Conservation (phyloP, 2,888 invertebrate genomes). For the Drosophila neutralis region DNA sequence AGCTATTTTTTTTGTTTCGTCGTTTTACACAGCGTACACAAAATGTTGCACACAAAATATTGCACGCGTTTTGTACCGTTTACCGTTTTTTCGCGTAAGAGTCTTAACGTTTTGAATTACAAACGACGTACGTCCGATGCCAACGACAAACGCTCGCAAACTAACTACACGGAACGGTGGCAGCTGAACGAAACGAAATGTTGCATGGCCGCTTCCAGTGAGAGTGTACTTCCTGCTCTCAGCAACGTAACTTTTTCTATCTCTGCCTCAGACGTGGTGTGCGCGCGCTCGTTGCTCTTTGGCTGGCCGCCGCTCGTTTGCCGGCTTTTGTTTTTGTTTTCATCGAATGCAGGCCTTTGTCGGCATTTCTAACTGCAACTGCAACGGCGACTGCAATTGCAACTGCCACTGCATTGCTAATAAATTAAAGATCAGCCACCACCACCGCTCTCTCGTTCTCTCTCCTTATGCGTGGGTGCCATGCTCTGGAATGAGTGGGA, state of each 20-base stretch:
- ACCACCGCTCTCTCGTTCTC: not conserved
- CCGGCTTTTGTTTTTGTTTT: constrained; percentile 63
- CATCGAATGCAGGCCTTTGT: constrained; percentile 40
- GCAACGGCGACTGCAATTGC: not conserved
- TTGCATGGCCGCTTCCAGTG: constrained; percentile 50
- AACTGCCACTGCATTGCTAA: constrained; percentile 39
- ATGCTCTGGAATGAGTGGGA: constrained; percentile 11
- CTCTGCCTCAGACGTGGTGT: constrained; percentile 15
- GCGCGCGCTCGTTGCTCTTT: constrained; percentile 37
- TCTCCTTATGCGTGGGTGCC: constrained; percentile 16
- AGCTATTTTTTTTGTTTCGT: constrained; percentile 5
- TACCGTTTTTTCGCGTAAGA: constrained; percentile 34
- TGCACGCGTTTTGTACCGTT: constrained; percentile 12
- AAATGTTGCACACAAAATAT: constrained; percentile 29
- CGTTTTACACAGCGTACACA: not conserved
- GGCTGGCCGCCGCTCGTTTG: constrained; percentile 32
- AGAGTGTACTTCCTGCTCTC: constrained; percentile 22
- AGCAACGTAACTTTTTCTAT: constrained; percentile 1
- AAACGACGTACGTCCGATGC: constrained; percentile 67
- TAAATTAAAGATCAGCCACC: constrained; percentile 39
- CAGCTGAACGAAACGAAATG: constrained; percentile 22
- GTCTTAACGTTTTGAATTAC: constrained; percentile 7
- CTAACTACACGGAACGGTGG: constrained; percentile 48
- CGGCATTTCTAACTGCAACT: constrained; percentile 48
- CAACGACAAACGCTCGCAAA: constrained; percentile 82